Evolutionary conservation across 2,888 invertebrate genomes (phyloP), one percentile per base, ranked within the genome.

Genomic region (Apeira syringaria): DNA sequence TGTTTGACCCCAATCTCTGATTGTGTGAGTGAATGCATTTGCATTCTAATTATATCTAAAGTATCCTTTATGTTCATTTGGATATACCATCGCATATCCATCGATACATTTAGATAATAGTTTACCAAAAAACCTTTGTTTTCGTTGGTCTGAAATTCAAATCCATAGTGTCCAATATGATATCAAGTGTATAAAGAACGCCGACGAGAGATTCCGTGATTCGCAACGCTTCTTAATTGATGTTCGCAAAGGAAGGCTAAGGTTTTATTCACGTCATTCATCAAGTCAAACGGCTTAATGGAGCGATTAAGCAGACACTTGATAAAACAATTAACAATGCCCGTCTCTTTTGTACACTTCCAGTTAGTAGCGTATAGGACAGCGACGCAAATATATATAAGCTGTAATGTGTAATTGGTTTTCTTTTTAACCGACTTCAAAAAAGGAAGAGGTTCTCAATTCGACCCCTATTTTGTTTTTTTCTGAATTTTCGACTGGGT

Each of bases 211-310:
- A 41, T 47, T 44, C 22, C 35, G n/a, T n/a, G 25, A 50, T 53
- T 55, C 29, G 28, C 39, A 35, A 39, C 52, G 52, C 47, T 49
- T 34, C 40, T 34, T 39, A 41, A 48, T 34, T 47, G 31, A 41
- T 29, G 11, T 25, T 24, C 39, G 10, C 31, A 8, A 28, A 39
- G 25, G 34, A 34, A 45, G 24, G 15, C 28, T 26, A 46, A 40
- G 32, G 31, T 25, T 31, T 26, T 32, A 36, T 32, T 41, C 28
- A 20, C 9, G 18, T 28, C 38, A 38, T 42, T 42, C 29, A 31
- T 42, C 31, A 36, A 45, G 10, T 15, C 27, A 12, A 31, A 20
- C 12, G 7, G 25, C 27, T 20, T 42, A 47, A 47, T 38, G 41
- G 42, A 47, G 11, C 36, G 36, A 37, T 41, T 40, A 36, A 33